phyloP scores from a whole-genome alignment of 2,113 vertebrate genomes.

The human region GRCh38 chr12:125088501-125089000 shows the following conservation, averaged over 20 bases:
- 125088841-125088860: rapidly evolving
- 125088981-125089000: background rate
- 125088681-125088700: background rate
- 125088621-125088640: background rate
- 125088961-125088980: rapidly evolving
- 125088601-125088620: background rate
- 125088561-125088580: no score
- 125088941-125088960: background rate
- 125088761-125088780: background rate
- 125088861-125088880: no score
- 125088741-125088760: background rate
- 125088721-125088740: background rate
- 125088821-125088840: rapidly evolving
- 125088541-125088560: background rate
- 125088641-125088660: background rate
- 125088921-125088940: rapidly evolving
- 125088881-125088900: background rate
- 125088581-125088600: background rate
- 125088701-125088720: background rate
- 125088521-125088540: background rate
- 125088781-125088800: background rate
- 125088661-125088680: background rate
- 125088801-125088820: background rate
- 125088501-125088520: no score
- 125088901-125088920: background rate